phyloP scores from a whole-genome alignment of 2,797 vertebrate species.

The Phoebastria nigripes region DNA sequence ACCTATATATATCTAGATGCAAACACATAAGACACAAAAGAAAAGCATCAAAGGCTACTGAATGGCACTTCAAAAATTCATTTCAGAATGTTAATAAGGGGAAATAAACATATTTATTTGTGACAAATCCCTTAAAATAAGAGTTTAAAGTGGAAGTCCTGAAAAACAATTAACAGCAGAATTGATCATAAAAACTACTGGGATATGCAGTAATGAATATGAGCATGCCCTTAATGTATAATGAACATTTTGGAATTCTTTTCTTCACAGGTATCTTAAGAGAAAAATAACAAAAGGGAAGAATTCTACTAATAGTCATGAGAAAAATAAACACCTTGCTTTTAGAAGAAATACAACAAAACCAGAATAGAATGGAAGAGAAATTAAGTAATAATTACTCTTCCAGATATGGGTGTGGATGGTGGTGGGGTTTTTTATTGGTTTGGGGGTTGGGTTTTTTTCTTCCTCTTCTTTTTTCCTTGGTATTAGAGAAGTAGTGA shows the following conservation, averaged over 20 bases:
- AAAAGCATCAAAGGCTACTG: neutral
- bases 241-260: neutral
- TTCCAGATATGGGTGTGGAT: neutral
- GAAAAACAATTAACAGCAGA: neutral
- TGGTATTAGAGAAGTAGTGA: neutral
- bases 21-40: neutral
- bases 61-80: neutral
- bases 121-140: neutral
- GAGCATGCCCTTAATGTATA: neutral
- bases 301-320: neutral
- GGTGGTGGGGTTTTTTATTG: fast-evolving
- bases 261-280: neutral
- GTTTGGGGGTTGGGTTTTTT: fast-evolving
- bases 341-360: neutral
- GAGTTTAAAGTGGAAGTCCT: neutral
- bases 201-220: neutral
- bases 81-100: neutral
- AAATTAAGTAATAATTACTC: neutral
- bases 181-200: neutral
- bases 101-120: neutral
- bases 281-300: neutral
- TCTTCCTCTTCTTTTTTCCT: neutral
- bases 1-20: neutral
- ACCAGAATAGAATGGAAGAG: neutral
- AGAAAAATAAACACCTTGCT: neutral